Percentiles rank a stretch among this genome's conserved stretches.
Conservation (phyloP, 64 coral and sea anemone species). For the Montipora capricornis region DNA sequence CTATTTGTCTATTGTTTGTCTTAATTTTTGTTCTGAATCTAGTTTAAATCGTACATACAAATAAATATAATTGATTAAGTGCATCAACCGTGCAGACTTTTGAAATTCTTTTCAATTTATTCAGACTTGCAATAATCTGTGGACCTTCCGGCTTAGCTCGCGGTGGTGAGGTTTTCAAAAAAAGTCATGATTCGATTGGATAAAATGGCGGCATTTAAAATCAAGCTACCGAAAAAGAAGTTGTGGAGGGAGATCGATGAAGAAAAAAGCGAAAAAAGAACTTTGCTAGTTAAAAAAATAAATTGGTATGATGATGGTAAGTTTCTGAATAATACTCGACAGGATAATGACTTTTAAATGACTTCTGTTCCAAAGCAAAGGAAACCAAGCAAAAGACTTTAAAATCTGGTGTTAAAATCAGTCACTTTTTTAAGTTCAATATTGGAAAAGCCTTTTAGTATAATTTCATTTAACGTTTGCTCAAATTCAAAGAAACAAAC, state of each 20-base stretch:
- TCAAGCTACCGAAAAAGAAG: neutral
- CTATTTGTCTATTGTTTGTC: neutral
- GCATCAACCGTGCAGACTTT: neutral
- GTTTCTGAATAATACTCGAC: neutral
- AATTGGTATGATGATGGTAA: neutral
- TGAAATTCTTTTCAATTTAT: neutral
- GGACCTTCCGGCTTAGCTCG: neutral
- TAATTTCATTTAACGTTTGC: conserved; percentile 32
- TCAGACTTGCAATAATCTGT: neutral
- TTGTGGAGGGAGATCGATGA: neutral
- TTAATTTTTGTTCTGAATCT: neutral
- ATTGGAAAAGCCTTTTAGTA: conserved; percentile 29
- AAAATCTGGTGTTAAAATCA: conserved; percentile 40
- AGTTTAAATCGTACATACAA: neutral
- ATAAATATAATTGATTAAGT: neutral
- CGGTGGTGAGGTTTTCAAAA: neutral
- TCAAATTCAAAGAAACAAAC: conserved; percentile 9
- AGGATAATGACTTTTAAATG: conserved; percentile 59
- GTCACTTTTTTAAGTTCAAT: conserved; percentile 45
- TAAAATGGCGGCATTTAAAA: neutral
- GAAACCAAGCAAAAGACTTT: conserved; percentile 17
- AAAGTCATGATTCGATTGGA: neutral
- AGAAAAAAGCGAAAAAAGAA: neutral
- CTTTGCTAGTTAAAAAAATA: neutral
- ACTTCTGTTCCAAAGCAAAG: conserved; percentile 4